Percentiles rank a stretch among this genome's conserved stretches.
Conservation (phyloP, 2,888 invertebrate genomes). For the Rhagonycha lutea region DNA sequence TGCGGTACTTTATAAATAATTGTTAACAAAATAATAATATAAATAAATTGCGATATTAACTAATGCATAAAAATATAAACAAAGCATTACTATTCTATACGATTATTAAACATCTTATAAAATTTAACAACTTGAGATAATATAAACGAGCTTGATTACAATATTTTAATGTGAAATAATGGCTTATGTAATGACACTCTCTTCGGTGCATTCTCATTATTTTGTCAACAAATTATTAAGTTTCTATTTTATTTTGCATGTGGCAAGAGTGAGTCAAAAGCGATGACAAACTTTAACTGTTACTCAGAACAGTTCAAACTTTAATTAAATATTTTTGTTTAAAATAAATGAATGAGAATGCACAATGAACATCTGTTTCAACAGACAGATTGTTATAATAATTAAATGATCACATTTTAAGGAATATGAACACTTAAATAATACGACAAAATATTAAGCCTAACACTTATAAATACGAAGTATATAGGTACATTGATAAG, state of each 20-base stretch:
- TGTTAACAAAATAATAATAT: background rate
- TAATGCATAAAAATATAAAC: background rate
- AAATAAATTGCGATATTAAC: background rate
- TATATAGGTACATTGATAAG: background rate
- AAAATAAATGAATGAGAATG: background rate
- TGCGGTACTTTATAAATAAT: background rate
- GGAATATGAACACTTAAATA: background rate
- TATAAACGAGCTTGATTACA: background rate
- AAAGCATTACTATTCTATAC: background rate
- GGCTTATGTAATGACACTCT: background rate
- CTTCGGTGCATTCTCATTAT: background rate
- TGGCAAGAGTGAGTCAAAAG: background rate
- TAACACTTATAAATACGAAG: background rate
- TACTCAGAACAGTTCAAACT: background rate
- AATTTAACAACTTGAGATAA: background rate
- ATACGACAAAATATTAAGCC: background rate
- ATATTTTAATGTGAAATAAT: background rate
- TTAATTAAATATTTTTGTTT: background rate
- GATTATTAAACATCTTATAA: background rate
- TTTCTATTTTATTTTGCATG: background rate
- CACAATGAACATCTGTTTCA: background rate
- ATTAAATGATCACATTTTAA: background rate
- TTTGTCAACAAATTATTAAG: background rate
- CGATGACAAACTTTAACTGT: background rate
- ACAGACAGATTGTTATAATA: background rate